Evolutionary conservation across 2,113 vertebrate genomes (phyloP).

Genomic region (Thunnus thynnus): DNA sequence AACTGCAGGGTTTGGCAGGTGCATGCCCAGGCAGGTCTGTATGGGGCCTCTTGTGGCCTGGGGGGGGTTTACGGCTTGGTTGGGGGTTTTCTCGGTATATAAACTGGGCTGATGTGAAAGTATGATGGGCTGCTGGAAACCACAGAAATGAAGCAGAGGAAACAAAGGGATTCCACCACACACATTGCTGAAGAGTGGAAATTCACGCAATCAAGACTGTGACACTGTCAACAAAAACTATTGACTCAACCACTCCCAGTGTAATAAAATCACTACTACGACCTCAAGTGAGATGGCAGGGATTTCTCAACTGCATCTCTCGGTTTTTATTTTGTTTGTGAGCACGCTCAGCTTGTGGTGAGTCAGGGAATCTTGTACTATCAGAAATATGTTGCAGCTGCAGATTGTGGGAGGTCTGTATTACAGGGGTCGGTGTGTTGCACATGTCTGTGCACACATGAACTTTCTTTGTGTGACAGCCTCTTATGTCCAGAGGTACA

Average conservation of each 20-base stretch:
- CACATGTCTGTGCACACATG: conserved; percentile 51
- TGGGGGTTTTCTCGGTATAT: conserved; percentile 69
- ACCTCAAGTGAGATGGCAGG: background rate
- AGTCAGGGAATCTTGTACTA: conserved; percentile 6
- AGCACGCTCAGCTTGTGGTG: background rate
- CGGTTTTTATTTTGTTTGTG: conserved; percentile 21
- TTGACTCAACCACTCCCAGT: conserved; percentile 28
- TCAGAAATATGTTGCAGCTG: conserved; percentile 42
- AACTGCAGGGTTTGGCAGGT: conserved; percentile 81
- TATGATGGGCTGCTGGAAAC: conserved; percentile 76
- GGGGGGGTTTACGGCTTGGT: conserved; percentile 59
- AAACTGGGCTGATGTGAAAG: conserved; percentile 73
- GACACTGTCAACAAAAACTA: conserved; percentile 55
- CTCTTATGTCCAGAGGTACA: conserved; percentile 66
- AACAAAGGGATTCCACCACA: conserved; percentile 79
- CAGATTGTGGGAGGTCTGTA: conserved; percentile 45
- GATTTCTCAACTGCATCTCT: background rate
- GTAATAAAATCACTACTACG: conserved; percentile 1
- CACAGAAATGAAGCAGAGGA: conserved; percentile 70
- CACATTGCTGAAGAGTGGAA: conserved; percentile 57
- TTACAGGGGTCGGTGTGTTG: conserved; percentile 49
- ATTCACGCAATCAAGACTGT: conserved; percentile 55
- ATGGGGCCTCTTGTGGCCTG: conserved; percentile 78
- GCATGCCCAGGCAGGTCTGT: conserved; percentile 79
- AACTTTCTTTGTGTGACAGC: conserved; percentile 55